Conservation (phyloP, 2,888 invertebrate species). For the Cremastinae sp. region DNA sequence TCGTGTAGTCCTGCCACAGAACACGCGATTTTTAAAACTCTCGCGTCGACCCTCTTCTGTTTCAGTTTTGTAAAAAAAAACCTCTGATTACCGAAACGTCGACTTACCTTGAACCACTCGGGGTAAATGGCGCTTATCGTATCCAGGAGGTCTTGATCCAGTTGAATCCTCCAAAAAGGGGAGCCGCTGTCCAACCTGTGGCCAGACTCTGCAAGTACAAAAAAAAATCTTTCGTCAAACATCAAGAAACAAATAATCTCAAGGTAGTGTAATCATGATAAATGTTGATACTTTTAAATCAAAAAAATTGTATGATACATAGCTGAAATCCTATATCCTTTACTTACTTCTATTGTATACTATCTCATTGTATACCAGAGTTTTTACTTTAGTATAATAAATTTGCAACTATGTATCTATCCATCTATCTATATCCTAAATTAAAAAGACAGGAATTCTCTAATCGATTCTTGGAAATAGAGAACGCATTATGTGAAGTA, state of each 20-base stretch:
- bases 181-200: conserved; percentile 86
- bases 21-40: not conserved
- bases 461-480: too few species aligned
- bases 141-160: conserved; percentile 95
- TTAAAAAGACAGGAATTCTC: too few species aligned
- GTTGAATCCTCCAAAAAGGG: conserved; percentile 94
- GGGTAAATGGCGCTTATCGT: conserved; percentile 96
- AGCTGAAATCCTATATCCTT: too few species aligned
- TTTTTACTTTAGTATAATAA: too few species aligned
- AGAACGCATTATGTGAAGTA: too few species aligned
- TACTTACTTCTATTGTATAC: too few species aligned
- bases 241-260: not conserved
- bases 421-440: too few species aligned
- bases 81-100: conserved; percentile 11
- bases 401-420: too few species aligned
- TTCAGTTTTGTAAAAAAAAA: conserved; percentile 1
- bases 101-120: conserved; percentile 91
- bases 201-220: conserved; percentile 86
- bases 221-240: conserved; percentile 48
- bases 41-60: not conserved
- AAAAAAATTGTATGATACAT: too few species aligned
- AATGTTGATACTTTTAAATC: too few species aligned
- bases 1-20: conserved; percentile 75
- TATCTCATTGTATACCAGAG: too few species aligned
- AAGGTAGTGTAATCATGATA: too few species aligned